Base-by-base conservation (phyloP, 2,797 vertebrate species). In the Micrastur ruficollis region DNA sequence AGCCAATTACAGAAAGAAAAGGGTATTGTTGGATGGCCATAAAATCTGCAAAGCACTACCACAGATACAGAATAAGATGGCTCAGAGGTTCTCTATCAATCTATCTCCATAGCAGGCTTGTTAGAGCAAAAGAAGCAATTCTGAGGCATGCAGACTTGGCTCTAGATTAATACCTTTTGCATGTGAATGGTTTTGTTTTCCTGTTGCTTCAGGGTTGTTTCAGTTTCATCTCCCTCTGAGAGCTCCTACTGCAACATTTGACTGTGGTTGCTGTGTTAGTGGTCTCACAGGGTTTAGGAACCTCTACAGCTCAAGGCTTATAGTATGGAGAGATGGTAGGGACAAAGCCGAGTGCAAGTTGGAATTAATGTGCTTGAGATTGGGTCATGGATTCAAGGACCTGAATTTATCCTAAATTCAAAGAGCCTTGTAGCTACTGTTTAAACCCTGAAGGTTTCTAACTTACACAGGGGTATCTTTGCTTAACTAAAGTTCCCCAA, bases 1-100 rank as follows among this genome's bases (percentile, higher is more conserved):
- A 92, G 47, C 59, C 89, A 92, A 62, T 86, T 93, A 93, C n/a
- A 65, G 62, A 75, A 89, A 79, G 66, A 63, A 83, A 88, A 81
- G 21, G 20, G 20, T 73, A 36, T 89, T 90, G 42, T 36, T 86
- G 47, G 29, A 73, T 86, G 78, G 49, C 79, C 14, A 32, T 67
- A 88, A 94, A 95, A 58, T 58, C 56, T 94, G 31, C 44, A 84
- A 71, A 96, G 36, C 49, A 21, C 44, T 81, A 19, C 59, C 25
- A 47, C 16, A 82, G 63, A 31, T 66, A 71, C 17, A 50, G 36
- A 58, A 27, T 44, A 86, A 92, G 87, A 84, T 67, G 47, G 14
- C 23, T 94, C 50, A 44, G n/a, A 70, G 17, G 7, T 78, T 83
- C 56, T 70, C 26, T 86, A 20, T 75, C 59, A 81, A 20, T 78